phyloP scores from a whole-genome alignment of 2,888 invertebrate genomes.

The Maniola hyperantus region DNA sequence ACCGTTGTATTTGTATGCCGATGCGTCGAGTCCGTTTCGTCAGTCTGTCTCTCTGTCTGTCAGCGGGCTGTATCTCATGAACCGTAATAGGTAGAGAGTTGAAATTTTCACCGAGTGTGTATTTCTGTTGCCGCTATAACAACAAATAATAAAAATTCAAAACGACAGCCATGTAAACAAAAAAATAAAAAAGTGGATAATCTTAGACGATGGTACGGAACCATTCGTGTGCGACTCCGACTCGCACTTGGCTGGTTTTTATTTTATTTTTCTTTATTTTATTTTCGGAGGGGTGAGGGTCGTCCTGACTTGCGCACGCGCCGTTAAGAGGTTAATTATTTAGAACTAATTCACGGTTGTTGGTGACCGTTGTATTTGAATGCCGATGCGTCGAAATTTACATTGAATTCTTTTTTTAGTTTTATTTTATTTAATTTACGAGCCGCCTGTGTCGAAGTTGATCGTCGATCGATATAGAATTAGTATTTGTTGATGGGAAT shows the following conservation, averaged over 20 bases:
- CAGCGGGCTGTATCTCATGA: too few relatives aligned
- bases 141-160: too few relatives aligned
- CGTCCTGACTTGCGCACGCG: conserved; percentile 69
- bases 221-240: too few relatives aligned
- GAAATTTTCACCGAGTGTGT: too few relatives aligned
- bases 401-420: conserved; percentile 42
- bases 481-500: conserved; percentile 17
- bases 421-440: conserved; percentile 24
- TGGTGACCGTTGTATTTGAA: conserved; percentile 62
- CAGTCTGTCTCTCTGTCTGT: too few relatives aligned
- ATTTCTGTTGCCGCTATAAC: too few relatives aligned
- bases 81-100: too few relatives aligned
- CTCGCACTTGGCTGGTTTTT: background rate
- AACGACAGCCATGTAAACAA: too few relatives aligned
- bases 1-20: conserved; percentile 63
- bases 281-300: conserved; percentile 54
- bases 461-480: conserved; percentile 26
- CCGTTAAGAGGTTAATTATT: conserved; percentile 78
- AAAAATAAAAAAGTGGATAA: too few relatives aligned
- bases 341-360: conserved; percentile 75
- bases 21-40: conserved; percentile 41
- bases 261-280: conserved; percentile 44
- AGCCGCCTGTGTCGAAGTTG: conserved; percentile 17
- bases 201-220: too few relatives aligned
- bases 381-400: conserved; percentile 51